Evolutionary conservation across 2,113 vertebrate species (phyloP).

Genomic region (Urocolius indicus): DNA sequence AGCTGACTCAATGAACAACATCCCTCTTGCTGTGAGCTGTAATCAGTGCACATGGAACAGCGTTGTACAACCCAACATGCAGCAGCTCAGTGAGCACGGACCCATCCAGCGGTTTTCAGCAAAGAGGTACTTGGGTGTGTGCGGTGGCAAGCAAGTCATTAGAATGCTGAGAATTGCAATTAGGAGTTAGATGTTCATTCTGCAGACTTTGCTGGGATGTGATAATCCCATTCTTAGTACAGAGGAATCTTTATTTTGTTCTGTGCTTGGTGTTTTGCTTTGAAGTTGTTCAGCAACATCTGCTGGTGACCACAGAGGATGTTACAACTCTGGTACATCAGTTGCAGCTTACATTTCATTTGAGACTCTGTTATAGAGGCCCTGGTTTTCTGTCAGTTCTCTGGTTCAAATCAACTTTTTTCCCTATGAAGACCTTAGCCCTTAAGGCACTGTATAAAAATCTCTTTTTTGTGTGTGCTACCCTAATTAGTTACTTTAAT

Average conservation of each 20-base stretch:
- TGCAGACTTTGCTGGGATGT: constrained; percentile 14
- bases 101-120: neutral
- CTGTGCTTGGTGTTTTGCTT: constrained; percentile 23
- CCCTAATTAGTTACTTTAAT: neutral
- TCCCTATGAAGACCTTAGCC: neutral
- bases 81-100: neutral
- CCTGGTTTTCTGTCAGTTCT: neutral
- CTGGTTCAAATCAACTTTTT: constrained; percentile 6
- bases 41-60: neutral
- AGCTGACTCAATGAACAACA: neutral
- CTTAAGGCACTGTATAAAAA: constrained; percentile 14
- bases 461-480: neutral
- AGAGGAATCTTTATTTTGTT: constrained; percentile 51
- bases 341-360: neutral
- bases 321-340: constrained; percentile 1
- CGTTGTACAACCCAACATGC: neutral
- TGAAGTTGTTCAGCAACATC: constrained; percentile 59
- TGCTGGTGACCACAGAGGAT: constrained; percentile 56
- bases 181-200: constrained; percentile 32
- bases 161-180: neutral
- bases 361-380: neutral
- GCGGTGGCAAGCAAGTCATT: neutral
- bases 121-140: accelerated
- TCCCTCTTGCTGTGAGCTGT: neutral
- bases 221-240: constrained; percentile 43